A percentile compares a stretch with the other conserved stretches of the same genome.
Evolutionary conservation across 2,888 invertebrate genomes (phyloP).

Genomic region (Opisthograptis luteolata): DNA sequence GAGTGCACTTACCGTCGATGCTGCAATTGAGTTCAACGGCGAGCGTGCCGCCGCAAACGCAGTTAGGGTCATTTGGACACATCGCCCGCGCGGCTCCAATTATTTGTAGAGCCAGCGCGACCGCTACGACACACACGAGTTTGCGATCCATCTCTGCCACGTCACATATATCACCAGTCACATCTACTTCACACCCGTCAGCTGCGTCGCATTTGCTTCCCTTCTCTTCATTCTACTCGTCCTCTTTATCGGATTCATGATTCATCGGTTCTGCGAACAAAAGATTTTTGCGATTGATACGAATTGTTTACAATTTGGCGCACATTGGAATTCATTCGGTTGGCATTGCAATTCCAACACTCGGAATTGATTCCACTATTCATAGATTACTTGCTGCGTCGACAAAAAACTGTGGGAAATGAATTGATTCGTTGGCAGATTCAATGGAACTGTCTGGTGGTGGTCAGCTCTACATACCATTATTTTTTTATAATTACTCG

Average conservation of each 20-base stretch:
- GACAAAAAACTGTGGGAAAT: conserved; percentile 62
- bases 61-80: conserved; percentile 79
- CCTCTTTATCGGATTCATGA: conserved; percentile 35
- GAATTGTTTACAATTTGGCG: conserved; percentile 40
- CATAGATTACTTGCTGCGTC: conserved; percentile 61
- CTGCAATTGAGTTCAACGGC: conserved; percentile 78
- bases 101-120: conserved; percentile 67
- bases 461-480: too few species aligned
- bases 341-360: conserved; percentile 42
- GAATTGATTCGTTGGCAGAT: conserved; percentile 61
- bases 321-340: conserved; percentile 44
- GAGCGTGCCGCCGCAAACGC: conserved; percentile 77
- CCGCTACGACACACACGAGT: conserved; percentile 61
- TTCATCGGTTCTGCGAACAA: conserved; percentile 55
- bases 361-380: conserved; percentile 62
- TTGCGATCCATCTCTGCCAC: conserved; percentile 59
- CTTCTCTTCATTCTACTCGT: conserved; percentile 38
- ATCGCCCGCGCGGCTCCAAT: conserved; percentile 66
- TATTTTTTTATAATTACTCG: too few species aligned
- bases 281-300: conserved; percentile 33
- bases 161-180: conserved; percentile 41
- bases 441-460: conserved; percentile 60
- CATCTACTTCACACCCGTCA: conserved; percentile 44
- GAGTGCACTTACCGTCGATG: conserved; percentile 77
- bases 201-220: conserved; percentile 33